Percentiles rank a stretch among this genome's conserved stretches.
These are phyloP conservation scores for Rhinophrynus dorsalis DNA, from an alignment of 2,797 vertebrate genomes.

Conservation along the genomic window DNA sequence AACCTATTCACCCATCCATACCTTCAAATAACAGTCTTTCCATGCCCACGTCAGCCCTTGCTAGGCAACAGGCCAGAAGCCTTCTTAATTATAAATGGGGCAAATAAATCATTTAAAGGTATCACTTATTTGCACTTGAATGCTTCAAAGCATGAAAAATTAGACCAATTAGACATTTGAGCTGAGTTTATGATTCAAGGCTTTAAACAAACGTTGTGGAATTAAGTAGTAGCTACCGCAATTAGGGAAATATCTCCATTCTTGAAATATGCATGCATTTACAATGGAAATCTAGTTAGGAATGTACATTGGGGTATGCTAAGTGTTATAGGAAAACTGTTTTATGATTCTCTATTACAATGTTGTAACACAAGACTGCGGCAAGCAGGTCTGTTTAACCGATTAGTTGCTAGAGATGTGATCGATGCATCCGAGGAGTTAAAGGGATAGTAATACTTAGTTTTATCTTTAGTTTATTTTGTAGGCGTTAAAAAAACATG, in stretches of 20 bases:
- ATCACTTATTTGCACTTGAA: constrained; percentile 89
- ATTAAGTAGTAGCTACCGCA: constrained; percentile 20
- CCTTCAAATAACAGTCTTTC: constrained; percentile 51
- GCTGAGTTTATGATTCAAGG: constrained; percentile 65
- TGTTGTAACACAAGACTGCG: too few relatives aligned
- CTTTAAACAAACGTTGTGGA: constrained; percentile 45
- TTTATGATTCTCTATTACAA: too few relatives aligned
- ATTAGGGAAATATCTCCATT: constrained; percentile 40
- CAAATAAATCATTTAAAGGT: constrained; percentile 91
- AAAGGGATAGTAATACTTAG: too few relatives aligned
- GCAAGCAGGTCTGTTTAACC: too few relatives aligned
- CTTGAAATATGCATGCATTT: constrained; percentile 16
- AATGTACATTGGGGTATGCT: not conserved
- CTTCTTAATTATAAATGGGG: constrained; percentile 88
- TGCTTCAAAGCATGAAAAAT: constrained; percentile 89
- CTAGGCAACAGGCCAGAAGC: constrained; percentile 66
- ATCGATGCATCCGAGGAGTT: too few relatives aligned
- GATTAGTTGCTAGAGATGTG: too few relatives aligned
- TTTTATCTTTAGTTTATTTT: too few relatives aligned
- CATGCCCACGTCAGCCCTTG: constrained; percentile 45
- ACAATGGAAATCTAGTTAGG: not conserved
- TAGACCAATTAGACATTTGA: constrained; percentile 89
- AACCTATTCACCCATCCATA: constrained; percentile 59
- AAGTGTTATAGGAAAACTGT: too few relatives aligned
- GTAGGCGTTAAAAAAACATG: too few relatives aligned